Base-by-base conservation (phyloP, 2,888 invertebrate species). In the Anagyrus pseudococci region DNA sequence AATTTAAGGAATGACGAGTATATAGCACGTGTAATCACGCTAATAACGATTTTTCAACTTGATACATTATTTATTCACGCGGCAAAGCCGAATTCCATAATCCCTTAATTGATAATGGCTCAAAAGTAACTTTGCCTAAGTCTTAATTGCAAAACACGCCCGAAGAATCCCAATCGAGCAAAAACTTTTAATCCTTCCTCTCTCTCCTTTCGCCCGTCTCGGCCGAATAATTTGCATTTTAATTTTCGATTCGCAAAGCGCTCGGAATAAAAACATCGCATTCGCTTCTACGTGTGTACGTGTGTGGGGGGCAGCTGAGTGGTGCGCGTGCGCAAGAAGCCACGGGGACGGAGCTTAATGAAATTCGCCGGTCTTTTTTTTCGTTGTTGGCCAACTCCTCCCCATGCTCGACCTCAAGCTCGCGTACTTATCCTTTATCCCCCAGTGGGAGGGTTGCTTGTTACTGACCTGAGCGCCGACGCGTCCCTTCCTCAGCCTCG, bases 391-490 rank as follows among this genome's bases (percentile, higher is more conserved):
- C n/a, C n/a, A n/a, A n/a, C 29, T 4, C 29, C 4, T 29, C 29
- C 4, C 10, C 29, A 4, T 29, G 29, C 53, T 50, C 20, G 2
- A 37, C 33, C 3, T 8, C 33, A 37, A 8, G 20, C 13, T 7
- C 19, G 43, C 15, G 41, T 10, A 22, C 19, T 8, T 43, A 29
- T 40, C 33, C 8, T 37, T 37, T 8, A 37, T 37, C 10, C 33
- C 6, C 10, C 10, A 7, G 15, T 37, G 15, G 20, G 17, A 44
- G 10, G n/a, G n/a, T 26, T 6, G 19, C 10, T n/a, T n/a, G 20
- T 15, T 43, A 72, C 73, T 77, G 67, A 85, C 85, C 86, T 96
- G 96, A 69, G 94, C 96, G 66, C 94, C 95, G 62, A 96, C 88
- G 77, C 90, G 87, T 64, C 95, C 95, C 72, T 88, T 86, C 73